Conservation (phyloP, 2,888 invertebrate species). For the Andricus curvator region DNA sequence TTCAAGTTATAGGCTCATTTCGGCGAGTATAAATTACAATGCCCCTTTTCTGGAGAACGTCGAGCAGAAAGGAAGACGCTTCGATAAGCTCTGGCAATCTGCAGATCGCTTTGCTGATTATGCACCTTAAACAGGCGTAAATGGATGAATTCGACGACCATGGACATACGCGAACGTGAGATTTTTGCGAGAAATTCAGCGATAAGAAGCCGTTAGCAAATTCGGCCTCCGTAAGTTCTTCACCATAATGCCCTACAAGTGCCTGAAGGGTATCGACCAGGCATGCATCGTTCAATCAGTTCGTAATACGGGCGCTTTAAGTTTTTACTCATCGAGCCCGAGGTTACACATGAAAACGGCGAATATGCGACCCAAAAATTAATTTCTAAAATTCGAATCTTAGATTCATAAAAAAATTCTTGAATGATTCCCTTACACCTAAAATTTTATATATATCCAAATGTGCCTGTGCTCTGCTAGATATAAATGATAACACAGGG, state of each 20-base stretch:
- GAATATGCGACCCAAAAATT: neutral
- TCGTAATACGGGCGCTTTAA: constrained; percentile 39
- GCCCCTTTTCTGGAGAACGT: constrained; percentile 11
- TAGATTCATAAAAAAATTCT: neutral
- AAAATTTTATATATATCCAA: neutral
- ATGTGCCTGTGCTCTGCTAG: neutral
- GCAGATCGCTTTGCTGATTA: constrained; percentile 26
- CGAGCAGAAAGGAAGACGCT: constrained; percentile 8
- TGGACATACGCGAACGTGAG: constrained; percentile 14
- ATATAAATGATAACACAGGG: neutral
- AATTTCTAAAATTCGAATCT: neutral
- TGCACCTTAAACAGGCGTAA: constrained; percentile 35
- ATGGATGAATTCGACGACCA: constrained; percentile 35
- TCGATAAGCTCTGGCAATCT: constrained; percentile 20
- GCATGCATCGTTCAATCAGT: constrained; percentile 38
- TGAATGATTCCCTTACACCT: neutral
- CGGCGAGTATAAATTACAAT: constrained; percentile 16
- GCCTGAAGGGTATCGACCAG: constrained; percentile 37
- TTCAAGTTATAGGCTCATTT: constrained; percentile 23
- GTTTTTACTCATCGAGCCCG: constrained; percentile 17
- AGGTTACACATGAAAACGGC: neutral
- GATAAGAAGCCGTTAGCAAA: constrained; percentile 37
- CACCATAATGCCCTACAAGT: constrained; percentile 31
- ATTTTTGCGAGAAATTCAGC: constrained; percentile 22
- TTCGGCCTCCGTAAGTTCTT: constrained; percentile 21